phyloP scores from a whole-genome alignment of 2,797 vertebrate genomes.

The Spheniscus humboldti region DNA sequence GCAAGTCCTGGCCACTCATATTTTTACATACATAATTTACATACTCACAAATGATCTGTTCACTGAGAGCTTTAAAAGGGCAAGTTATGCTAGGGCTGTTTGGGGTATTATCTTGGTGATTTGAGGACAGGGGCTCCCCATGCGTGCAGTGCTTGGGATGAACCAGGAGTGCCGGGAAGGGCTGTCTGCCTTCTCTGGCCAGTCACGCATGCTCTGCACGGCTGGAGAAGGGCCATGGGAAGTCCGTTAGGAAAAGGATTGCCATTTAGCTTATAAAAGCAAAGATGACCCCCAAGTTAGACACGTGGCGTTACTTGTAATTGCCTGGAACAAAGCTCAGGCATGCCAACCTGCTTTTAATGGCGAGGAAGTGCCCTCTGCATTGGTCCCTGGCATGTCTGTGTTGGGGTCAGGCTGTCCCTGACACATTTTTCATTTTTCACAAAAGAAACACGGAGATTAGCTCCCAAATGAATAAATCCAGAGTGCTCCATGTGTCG shows the following conservation, averaged over 20 bases:
- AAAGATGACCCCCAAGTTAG: neutral
- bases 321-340: neutral
- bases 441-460: neutral
- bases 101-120: neutral
- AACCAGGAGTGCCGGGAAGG: neutral
- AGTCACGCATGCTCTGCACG: rapidly evolving
- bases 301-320: neutral
- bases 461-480: neutral
- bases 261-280: neutral
- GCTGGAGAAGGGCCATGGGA: neutral
- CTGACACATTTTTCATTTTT: neutral
- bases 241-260: neutral
- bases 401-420: neutral
- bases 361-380: neutral
- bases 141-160: neutral
- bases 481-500: neutral
- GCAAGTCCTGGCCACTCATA: neutral
- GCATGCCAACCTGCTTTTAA: neutral
- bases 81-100: neutral
- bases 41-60: rapidly evolving
- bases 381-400: rapidly evolving
- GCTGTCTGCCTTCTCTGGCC: neutral
- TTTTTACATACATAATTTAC: neutral
- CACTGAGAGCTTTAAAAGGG: neutral
- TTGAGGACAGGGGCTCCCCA: neutral